Percentiles rank a stretch among this genome's conserved stretches.
These are phyloP conservation scores for Vanessa tameamea DNA, from an alignment of 1,140 invertebrate genomes.

Conservation along the genomic window DNA sequence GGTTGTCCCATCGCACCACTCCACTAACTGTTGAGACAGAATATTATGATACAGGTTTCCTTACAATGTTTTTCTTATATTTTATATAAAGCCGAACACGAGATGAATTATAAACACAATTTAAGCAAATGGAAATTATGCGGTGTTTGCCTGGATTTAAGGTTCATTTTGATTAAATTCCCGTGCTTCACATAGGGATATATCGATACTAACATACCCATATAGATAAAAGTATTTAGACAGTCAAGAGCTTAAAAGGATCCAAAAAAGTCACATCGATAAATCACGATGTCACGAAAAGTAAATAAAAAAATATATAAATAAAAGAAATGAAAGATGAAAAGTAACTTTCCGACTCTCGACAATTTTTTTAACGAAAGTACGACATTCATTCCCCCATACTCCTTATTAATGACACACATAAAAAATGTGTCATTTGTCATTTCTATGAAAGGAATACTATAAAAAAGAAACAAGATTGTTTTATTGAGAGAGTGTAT, in stretches of 20 bases:
- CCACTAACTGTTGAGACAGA: too few relatives aligned
- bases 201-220: too few relatives aligned
- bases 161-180: too few relatives aligned
- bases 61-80: too few relatives aligned
- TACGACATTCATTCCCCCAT: constrained; percentile 23
- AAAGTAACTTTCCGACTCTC: constrained; percentile 13
- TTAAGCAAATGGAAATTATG: too few relatives aligned
- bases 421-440: constrained; percentile 18
- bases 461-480: constrained; percentile 11
- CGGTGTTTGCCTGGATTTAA: too few relatives aligned
- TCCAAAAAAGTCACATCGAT: background rate
- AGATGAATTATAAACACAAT: too few relatives aligned
- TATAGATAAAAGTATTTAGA: too few relatives aligned
- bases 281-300: constrained; percentile 8
- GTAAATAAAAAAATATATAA: background rate
- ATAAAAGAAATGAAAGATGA: constrained; percentile 12
- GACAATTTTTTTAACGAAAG: constrained; percentile 20
- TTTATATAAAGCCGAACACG: too few relatives aligned
- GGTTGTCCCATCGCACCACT: too few relatives aligned
- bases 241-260: background rate
- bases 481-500: constrained; percentile 6
- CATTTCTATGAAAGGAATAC: constrained; percentile 19
- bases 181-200: too few relatives aligned
- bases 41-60: too few relatives aligned
- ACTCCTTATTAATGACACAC: constrained; percentile 16